Conservation (phyloP, 2,888 invertebrate genomes). For the Eulithis testata region DNA sequence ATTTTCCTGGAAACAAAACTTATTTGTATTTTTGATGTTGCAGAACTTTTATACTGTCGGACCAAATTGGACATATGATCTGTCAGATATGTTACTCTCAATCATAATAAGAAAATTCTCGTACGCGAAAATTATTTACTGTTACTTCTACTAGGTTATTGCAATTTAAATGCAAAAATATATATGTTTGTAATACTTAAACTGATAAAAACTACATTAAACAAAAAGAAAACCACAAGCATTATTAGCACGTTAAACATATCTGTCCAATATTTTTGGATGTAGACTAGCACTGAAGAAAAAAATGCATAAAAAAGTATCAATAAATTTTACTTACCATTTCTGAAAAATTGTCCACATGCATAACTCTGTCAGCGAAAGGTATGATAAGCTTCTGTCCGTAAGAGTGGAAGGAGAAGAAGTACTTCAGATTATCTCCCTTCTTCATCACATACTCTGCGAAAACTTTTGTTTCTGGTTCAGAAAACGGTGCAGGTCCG, state of each 20-base stretch:
- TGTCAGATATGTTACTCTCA: slow-evolving; percentile 3
- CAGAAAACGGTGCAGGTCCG: slow-evolving; percentile 65
- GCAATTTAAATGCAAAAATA: too few species aligned
- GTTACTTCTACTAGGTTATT: too few species aligned
- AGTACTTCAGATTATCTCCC: slow-evolving; percentile 74
- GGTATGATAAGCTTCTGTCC: slow-evolving; percentile 86
- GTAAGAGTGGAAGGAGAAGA: slow-evolving; percentile 87
- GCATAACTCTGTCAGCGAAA: slow-evolving; percentile 75
- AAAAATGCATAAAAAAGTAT: too few species aligned
- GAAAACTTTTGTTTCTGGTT: slow-evolving; percentile 62
- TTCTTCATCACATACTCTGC: slow-evolving; percentile 50
- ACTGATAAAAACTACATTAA: too few species aligned
- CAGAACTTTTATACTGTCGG: slow-evolving; percentile 6
- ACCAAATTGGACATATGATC: neutral
- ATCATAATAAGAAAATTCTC: neutral
- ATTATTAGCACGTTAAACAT: too few species aligned
- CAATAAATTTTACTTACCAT: slow-evolving; percentile 52
- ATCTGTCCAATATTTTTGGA: too few species aligned
- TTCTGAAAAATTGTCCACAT: slow-evolving; percentile 74
- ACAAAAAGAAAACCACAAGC: too few species aligned
- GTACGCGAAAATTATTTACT: too few species aligned
- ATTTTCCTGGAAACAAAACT: slow-evolving; percentile 66
- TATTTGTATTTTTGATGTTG: slow-evolving; percentile 15
- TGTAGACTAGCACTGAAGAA: too few species aligned
- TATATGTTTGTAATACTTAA: too few species aligned